Conservation (phyloP, 2,888 invertebrate species). For the Parthenolecanium corni region DNA sequence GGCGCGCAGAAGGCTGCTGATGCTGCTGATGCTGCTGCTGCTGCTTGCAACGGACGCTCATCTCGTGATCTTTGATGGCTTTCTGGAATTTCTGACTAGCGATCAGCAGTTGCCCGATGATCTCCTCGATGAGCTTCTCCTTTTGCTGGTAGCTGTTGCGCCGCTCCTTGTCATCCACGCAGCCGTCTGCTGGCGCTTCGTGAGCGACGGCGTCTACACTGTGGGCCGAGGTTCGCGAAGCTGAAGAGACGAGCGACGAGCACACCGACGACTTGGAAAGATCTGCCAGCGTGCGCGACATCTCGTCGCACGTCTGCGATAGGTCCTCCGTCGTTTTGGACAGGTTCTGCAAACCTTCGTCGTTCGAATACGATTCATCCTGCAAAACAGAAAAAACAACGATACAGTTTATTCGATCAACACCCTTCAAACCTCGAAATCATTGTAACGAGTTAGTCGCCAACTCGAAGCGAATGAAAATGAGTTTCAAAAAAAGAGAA, state of each 20-base stretch:
- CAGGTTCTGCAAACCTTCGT: background rate
- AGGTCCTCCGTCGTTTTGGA: constrained; percentile 11
- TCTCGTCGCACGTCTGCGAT: background rate
- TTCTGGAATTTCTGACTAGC: constrained; percentile 73
- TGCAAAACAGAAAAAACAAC: background rate
- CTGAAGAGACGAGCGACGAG: background rate
- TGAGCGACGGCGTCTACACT: constrained; percentile 5
- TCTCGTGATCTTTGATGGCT: constrained; percentile 45
- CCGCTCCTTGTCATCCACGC: constrained; percentile 30
- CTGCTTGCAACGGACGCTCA: background rate
- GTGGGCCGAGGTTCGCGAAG: background rate
- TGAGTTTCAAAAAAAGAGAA: no score
- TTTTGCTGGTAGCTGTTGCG: constrained; percentile 43
- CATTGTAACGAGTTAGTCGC: no score
- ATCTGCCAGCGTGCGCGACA: constrained; percentile 7
- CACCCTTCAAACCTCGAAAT: no score
- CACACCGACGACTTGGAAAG: background rate
- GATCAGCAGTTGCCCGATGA: constrained; percentile 70
- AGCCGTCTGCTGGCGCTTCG: constrained; percentile 19
- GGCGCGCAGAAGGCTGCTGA: constrained; percentile 1
- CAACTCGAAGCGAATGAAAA: no score
- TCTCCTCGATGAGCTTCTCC: constrained; percentile 56
- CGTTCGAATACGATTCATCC: constrained; percentile 9
- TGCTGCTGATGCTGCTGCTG: background rate
- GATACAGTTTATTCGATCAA: no score